phyloP scores from a whole-genome alignment of 2,113 vertebrate species.

The Datnioides undecimradiatus region DNA sequence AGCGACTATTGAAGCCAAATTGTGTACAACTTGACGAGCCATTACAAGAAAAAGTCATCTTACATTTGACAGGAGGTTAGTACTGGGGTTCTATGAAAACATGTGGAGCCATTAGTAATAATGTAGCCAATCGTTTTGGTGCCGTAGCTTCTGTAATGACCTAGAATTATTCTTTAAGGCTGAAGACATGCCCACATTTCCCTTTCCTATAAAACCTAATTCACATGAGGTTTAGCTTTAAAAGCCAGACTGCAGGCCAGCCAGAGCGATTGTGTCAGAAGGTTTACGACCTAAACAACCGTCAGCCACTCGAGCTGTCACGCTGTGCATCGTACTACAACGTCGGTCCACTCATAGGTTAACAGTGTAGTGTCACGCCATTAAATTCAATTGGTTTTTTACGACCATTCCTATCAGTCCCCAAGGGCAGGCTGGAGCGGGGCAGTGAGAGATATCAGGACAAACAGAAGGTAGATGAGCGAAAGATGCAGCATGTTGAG shows the following conservation, averaged over 20 bases:
- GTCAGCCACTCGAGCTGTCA: conserved; percentile 65
- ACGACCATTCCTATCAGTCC: conserved; percentile 58
- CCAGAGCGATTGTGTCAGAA: conserved; percentile 45
- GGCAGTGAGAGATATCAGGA: conserved; percentile 33
- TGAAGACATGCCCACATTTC: conserved; percentile 18
- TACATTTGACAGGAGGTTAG: neutral
- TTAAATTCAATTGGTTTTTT: conserved; percentile 76
- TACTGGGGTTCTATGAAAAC: neutral
- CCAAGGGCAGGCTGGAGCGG: conserved; percentile 56
- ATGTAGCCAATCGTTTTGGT: neutral
- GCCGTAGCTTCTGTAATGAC: neutral
- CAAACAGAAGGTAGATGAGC: conserved; percentile 19
- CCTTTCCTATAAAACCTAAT: conserved; percentile 44
- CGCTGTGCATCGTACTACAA: conserved; percentile 20
- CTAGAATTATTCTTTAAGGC: neutral
- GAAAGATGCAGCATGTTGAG: conserved; percentile 11
- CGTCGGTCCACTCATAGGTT: conserved; percentile 61
- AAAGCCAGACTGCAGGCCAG: conserved; percentile 32
- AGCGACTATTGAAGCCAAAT: neutral
- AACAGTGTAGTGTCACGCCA: conserved; percentile 58
- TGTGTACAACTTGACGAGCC: neutral
- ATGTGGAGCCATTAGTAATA: neutral
- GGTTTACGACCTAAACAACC: conserved; percentile 72
- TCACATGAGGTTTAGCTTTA: conserved; percentile 27
- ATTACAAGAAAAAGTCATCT: neutral